These are phyloP conservation scores for Torymus texanus DNA, from an alignment of 2,888 invertebrate species.

Conservation along the genomic window DNA sequence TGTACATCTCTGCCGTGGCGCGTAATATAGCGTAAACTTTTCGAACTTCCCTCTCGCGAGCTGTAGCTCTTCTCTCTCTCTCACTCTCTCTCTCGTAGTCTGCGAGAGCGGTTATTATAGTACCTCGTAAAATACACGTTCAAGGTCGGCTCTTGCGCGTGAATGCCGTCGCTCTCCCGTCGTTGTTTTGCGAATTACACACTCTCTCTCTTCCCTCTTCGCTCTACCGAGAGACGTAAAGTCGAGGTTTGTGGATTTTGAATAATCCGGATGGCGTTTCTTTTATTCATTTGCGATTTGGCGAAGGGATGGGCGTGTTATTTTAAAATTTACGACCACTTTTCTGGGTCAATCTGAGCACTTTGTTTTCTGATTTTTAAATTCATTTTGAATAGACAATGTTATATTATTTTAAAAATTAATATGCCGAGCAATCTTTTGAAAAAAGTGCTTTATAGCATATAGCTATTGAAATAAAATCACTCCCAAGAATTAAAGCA, in stretches of 20 bases:
- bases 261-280: constrained; percentile 18
- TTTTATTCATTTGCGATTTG: constrained; percentile 9
- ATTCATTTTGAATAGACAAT: too few species aligned
- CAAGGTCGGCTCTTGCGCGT: constrained; percentile 27
- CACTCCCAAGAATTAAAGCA: too few species aligned
- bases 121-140: constrained; percentile 42
- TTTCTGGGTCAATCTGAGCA: too few species aligned
- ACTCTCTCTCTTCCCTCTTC: neutral
- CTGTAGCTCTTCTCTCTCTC: constrained; percentile 28
- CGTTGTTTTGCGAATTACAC: constrained; percentile 36
- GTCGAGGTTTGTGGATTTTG: constrained; percentile 20
- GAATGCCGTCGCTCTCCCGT: neutral
- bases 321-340: neutral
- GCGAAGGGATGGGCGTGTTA: neutral
- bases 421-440: too few species aligned
- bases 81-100: constrained; percentile 29
- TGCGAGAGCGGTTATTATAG: constrained; percentile 32
- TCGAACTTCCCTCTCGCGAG: constrained; percentile 19
- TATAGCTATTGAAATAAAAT: too few species aligned
- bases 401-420: too few species aligned
- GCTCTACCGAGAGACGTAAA: neutral
- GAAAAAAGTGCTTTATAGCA: too few species aligned
- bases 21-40: constrained; percentile 41
- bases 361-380: too few species aligned
- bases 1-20: constrained; percentile 7